Percentiles rank a stretch among this genome's conserved stretches.
phyloP scores from a whole-genome alignment of 1,140 invertebrate genomes.

The Macrobrachium rosenbergii region DNA sequence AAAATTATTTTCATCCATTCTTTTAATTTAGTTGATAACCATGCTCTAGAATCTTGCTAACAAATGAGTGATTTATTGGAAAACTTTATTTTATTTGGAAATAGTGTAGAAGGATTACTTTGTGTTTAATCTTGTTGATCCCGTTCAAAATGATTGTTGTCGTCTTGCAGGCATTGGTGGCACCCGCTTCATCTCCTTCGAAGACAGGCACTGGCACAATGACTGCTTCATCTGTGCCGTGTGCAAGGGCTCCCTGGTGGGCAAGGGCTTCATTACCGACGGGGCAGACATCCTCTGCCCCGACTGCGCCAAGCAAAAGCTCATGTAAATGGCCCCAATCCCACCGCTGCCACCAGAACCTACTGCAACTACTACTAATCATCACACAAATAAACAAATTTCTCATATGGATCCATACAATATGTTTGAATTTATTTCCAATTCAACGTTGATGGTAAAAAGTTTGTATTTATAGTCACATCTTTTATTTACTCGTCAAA shows the following conservation, averaged over 20 bases:
- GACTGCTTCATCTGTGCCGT: conserved; percentile 98
- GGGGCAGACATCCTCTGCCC: conserved; percentile 97
- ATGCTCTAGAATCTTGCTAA: no score
- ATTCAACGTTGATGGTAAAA: not conserved
- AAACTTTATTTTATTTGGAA: no score
- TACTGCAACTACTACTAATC: no score
- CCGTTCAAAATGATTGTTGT: not conserved
- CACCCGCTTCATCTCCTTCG: conserved; percentile 99
- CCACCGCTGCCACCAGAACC: not conserved
- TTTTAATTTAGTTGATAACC: no score
- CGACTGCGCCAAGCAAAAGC: conserved; percentile 96
- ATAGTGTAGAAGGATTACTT: no score
- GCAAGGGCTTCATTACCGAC: conserved; percentile 98
- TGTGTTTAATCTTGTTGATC: no score
- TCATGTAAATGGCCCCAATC: conserved; percentile 74
- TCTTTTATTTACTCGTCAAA: conserved; percentile 1
- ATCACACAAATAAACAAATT: conserved; percentile 11
- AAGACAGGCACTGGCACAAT: conserved; percentile 99
- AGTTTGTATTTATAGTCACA: no score
- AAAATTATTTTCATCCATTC: no score
- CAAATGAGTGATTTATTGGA: not conserved
- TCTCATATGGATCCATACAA: not conserved
- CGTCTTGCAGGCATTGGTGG: conserved; percentile 89
- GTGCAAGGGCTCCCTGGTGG: conserved; percentile 95
- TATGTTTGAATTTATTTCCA: conserved; percentile 5